phyloP scores from a whole-genome alignment of 1,140 invertebrate species.

The Drosophila quadrilineata region DNA sequence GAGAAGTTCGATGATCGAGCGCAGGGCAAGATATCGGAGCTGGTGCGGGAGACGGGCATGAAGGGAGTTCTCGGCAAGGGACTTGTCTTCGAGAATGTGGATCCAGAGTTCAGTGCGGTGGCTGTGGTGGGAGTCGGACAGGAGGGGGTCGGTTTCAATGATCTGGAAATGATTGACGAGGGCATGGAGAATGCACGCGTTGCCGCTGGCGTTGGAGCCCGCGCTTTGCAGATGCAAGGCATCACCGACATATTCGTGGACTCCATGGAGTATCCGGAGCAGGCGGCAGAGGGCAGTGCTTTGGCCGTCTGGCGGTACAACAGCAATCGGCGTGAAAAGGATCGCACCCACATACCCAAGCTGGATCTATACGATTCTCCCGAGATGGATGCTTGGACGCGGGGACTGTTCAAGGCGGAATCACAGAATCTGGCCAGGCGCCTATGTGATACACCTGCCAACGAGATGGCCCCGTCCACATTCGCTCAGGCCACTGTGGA shows the following conservation, averaged over 20 bases:
- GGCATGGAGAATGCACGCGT: constrained; percentile 82
- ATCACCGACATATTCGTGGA: constrained; percentile 86
- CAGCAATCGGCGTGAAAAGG: constrained; percentile 84
- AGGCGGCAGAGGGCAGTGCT: constrained; percentile 88
- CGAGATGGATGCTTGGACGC: constrained; percentile 85
- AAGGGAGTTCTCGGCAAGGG: constrained; percentile 82
- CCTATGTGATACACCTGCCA: constrained; percentile 92
- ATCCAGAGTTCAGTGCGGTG: constrained; percentile 85
- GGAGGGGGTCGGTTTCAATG: constrained; percentile 85
- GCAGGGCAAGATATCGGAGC: constrained; percentile 73
- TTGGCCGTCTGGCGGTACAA: constrained; percentile 86
- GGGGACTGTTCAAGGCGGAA: constrained; percentile 88
- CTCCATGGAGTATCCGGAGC: constrained; percentile 87
- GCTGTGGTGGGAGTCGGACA: constrained; percentile 87
- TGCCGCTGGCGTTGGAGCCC: constrained; percentile 84
- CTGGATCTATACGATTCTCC: constrained; percentile 82
- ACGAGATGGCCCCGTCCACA: constrained; percentile 92
- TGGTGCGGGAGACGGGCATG: constrained; percentile 61
- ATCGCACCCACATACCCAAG: constrained; percentile 82
- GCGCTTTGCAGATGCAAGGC: constrained; percentile 83
- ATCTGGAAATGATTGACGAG: constrained; percentile 86
- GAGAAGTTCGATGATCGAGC: constrained; percentile 81
- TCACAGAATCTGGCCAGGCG: constrained; percentile 92
- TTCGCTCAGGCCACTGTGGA: constrained; percentile 87
- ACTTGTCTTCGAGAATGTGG: constrained; percentile 85